A percentile compares a stretch with the other conserved stretches of the same genome.
Conservation (phyloP, 2,888 invertebrate genomes). For the Synanthedon formicaeformis region DNA sequence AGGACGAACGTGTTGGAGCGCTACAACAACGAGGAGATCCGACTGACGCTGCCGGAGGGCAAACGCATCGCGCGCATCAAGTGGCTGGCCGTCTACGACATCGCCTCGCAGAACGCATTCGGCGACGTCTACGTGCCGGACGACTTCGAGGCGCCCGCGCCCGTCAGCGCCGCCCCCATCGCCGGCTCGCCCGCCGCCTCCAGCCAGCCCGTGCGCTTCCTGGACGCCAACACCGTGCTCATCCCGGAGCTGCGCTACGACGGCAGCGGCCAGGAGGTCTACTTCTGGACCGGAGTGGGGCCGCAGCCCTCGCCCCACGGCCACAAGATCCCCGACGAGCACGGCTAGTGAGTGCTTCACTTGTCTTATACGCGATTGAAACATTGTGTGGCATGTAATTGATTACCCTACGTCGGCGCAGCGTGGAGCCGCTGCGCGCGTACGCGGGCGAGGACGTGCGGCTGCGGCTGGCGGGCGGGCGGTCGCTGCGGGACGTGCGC, state of each 20-base stretch:
- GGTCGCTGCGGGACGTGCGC: conserved; percentile 83
- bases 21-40: conserved; percentile 89
- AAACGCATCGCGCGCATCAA: conserved; percentile 89
- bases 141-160: conserved; percentile 87
- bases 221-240: conserved; percentile 83
- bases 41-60: conserved; percentile 82
- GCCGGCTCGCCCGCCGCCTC: conserved; percentile 64
- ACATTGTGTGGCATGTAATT: background rate
- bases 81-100: conserved; percentile 91
- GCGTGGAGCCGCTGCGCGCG: conserved; percentile 81
- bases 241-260: conserved; percentile 84
- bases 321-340: conserved; percentile 86
- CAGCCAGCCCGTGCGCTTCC: conserved; percentile 78
- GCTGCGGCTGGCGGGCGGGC: conserved; percentile 83
- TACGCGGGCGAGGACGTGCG: conserved; percentile 81
- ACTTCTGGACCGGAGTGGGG: conserved; percentile 91
- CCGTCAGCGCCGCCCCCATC: conserved; percentile 65
- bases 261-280: conserved; percentile 80
- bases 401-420: conserved; percentile 26
- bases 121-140: conserved; percentile 92
- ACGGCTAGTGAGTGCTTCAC: conserved; percentile 84
- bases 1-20: conserved; percentile 88
- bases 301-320: conserved; percentile 88
- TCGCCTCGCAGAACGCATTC: conserved; percentile 87
- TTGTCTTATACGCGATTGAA: background rate